These are phyloP conservation scores for Epinephelus awoara DNA, from an alignment of 2,797 vertebrate species.

Conservation along the genomic window DNA sequence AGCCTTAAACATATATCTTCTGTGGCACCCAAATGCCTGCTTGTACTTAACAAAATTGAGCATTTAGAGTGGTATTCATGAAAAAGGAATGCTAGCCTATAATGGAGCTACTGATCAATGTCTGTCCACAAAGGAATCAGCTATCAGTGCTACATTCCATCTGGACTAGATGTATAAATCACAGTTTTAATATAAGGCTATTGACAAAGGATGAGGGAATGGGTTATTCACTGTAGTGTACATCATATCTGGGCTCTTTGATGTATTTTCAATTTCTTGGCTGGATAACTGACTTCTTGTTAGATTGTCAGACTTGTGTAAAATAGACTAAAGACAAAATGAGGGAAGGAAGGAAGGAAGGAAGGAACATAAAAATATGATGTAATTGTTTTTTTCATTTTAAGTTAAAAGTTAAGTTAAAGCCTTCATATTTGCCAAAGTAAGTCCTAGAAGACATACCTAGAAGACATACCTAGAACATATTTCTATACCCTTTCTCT, in stretches of 20 bases:
- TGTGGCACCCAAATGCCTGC: slow-evolving; percentile 31
- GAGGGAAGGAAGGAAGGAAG: neutral
- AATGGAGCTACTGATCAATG: slow-evolving; percentile 51
- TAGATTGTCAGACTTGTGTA: neutral
- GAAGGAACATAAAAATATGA: neutral
- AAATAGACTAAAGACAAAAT: neutral
- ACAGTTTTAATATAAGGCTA: slow-evolving; percentile 37
- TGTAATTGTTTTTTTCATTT: neutral
- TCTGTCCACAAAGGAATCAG: slow-evolving; percentile 40
- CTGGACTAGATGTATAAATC: slow-evolving; percentile 28
- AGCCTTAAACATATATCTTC: slow-evolving; percentile 14
- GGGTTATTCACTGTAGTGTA: slow-evolving; percentile 8
- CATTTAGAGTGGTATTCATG: slow-evolving; percentile 8
- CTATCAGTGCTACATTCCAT: slow-evolving; percentile 47
- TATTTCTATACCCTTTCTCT: neutral
- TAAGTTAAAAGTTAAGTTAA: neutral
- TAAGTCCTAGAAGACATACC: neutral
- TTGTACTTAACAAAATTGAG: slow-evolving; percentile 28
- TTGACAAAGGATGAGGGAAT: slow-evolving; percentile 22
- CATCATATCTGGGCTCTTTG: slow-evolving; percentile 17
- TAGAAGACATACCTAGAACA: no score
- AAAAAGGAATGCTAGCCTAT: slow-evolving; percentile 30
- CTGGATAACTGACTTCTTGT: neutral
- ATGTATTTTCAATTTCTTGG: slow-evolving; percentile 13
- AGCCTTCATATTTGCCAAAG: neutral